phyloP scores from a whole-genome alignment of 2,113 vertebrate species.

The Cavia aperea region DNA sequence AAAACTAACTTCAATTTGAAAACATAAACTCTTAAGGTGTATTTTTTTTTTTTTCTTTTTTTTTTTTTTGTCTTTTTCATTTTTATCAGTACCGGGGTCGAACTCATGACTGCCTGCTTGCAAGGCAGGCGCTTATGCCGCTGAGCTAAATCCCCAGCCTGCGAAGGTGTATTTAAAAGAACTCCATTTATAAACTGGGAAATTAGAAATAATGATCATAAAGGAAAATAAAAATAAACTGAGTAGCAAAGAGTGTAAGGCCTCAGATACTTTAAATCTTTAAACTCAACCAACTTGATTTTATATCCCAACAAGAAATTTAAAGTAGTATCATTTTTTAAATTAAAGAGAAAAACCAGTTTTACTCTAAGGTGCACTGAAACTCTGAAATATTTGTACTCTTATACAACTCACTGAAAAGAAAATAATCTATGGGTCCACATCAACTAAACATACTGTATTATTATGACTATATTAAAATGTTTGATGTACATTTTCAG shows the following conservation, averaged over 20 bases:
- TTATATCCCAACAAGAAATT: background rate
- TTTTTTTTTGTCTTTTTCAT: too few relatives aligned
- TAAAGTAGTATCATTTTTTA: background rate
- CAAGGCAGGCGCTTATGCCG: too few relatives aligned
- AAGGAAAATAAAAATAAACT: slow-evolving; percentile 31
- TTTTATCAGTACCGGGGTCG: too few relatives aligned
- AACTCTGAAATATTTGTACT: background rate
- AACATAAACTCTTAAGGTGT: background rate
- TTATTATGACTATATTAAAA: slow-evolving; percentile 40
- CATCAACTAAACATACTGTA: background rate
- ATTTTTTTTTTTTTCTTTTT: background rate
- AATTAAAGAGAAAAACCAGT: slow-evolving; percentile 12
- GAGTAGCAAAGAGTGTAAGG: background rate
- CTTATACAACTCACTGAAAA: background rate
- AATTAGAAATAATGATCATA: slow-evolving; percentile 27
- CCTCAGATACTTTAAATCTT: background rate
- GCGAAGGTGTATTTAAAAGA: background rate
- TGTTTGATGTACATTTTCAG: background rate
- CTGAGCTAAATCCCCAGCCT: too few relatives aligned
- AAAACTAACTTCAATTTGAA: slow-evolving; percentile 17
- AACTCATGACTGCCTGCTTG: too few relatives aligned
- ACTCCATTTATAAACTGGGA: background rate
- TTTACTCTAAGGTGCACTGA: background rate
- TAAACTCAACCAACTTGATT: slow-evolving; percentile 16
- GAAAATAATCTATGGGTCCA: background rate